Evolutionary conservation across 1,140 invertebrate genomes (phyloP).

Genomic region (Danaus plexippus): DNA sequence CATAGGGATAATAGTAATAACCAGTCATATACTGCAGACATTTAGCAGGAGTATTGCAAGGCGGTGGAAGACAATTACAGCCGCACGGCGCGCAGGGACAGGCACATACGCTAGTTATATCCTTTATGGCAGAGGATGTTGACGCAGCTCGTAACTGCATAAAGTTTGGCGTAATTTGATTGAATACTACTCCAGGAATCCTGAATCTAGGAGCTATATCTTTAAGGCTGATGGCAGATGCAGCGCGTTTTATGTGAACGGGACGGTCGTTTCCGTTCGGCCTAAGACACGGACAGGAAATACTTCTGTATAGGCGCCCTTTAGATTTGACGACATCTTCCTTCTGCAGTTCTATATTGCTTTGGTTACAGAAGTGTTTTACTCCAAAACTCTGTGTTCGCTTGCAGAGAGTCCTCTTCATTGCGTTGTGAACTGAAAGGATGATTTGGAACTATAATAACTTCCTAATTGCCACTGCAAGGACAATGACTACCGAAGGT

Average conservation of each 20-base stretch:
- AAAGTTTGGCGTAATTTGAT: no score
- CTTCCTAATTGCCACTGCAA: slow-evolving; percentile 4
- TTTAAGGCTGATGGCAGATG: background rate
- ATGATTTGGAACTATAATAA: slow-evolving; percentile 18
- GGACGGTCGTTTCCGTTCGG: background rate
- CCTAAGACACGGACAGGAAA: slow-evolving; percentile 21
- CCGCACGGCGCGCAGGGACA: slow-evolving; percentile 2
- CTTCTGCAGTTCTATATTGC: slow-evolving; percentile 7
- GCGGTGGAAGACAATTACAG: slow-evolving; percentile 24
- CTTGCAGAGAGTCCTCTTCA: slow-evolving; percentile 20
- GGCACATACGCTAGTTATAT: background rate
- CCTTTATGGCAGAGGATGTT: no score
- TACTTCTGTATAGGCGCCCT: slow-evolving; percentile 6
- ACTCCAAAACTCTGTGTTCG: slow-evolving; percentile 11
- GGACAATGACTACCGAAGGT: no score
- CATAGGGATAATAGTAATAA: slow-evolving; percentile 45
- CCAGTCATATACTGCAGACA: slow-evolving; percentile 42
- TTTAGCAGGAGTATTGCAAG: slow-evolving; percentile 29
- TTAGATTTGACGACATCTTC: slow-evolving; percentile 1
- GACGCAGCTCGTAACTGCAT: no score
- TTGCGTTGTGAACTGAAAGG: slow-evolving; percentile 25
- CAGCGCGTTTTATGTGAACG: background rate
- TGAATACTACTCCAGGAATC: no score
- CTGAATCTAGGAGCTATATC: no score
- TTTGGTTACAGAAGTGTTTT: slow-evolving; percentile 4